Base-by-base conservation (phyloP, 37 sponge, comb jelly and placozoan species). In the Theonella swinhoei region DNA sequence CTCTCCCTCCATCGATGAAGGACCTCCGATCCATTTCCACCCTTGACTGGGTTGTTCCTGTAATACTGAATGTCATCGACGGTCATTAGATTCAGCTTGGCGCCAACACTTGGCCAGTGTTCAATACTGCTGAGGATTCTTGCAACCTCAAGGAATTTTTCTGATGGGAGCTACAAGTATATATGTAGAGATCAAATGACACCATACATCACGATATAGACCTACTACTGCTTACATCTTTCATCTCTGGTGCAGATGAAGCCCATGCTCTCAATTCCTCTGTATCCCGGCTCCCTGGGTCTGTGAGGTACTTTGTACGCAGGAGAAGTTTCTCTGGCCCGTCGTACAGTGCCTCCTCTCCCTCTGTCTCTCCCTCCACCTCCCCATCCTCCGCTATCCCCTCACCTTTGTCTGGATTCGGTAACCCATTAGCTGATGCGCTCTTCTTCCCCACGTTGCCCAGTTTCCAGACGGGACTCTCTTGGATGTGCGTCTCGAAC, bases 1-100 rank as follows among this genome's bases (percentile, higher is more conserved):
- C 89, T 89, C 2, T 89, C 83, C 39, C 41, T 60, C 89, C 89
- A 89, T 70, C 24, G 77, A 1, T 29, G 35, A 36, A 89, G 42
- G 25, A 78, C 67, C 34, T 70, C 35, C 4, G 26, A 24, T 8
- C 89, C 89, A 31, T 78, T 71, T 7, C 84, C 89, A 62, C 62
- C 61, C 22, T 32, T 26, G 41, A 28, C 25, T 0, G 79, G 84
- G 34, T 83, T 72, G 25, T 24, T 2, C 0, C 72, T 77, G 29
- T 34, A 71, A 38, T 71, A 64, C 30, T 78, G 39, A 30, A 89
- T 40, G 42, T 83, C 89, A 1, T 78, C 75, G 24, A 39, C 26
- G 3, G 64, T 35, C 38, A 83, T 20, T 47, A 89, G 84, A 37
- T 37, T 41, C 25, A 89, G 78, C 43, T 83, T 64, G 30, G 39